Conservation (phyloP, 2,113 vertebrate genomes). For the Lepisosteus osseus region DNA sequence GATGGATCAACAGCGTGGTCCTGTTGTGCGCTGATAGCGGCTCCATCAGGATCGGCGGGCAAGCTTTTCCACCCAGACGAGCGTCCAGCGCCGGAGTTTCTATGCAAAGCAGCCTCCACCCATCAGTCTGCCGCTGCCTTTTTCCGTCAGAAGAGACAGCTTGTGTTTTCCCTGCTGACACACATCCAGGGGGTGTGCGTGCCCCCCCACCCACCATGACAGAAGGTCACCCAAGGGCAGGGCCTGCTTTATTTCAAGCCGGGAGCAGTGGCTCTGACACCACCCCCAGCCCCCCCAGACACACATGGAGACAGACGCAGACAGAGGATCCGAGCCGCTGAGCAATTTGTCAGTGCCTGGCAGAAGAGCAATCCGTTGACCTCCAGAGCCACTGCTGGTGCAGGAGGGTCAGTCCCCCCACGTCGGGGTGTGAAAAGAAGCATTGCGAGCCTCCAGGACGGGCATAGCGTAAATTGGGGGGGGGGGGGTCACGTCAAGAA, state of each 20-base stretch:
- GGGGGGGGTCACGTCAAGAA: conserved; percentile 6
- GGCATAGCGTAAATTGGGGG: neutral
- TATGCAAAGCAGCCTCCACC: conserved; percentile 8
- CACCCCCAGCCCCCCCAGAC: conserved; percentile 8
- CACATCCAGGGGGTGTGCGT: neutral
- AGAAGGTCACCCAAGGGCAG: conserved; percentile 14
- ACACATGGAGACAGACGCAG: conserved; percentile 18
- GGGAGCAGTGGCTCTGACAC: conserved; percentile 9
- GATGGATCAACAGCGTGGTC: too few species aligned
- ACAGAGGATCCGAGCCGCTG: conserved; percentile 2
- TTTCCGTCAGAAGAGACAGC: neutral
- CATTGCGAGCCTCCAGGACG: neutral
- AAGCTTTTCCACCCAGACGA: neutral
- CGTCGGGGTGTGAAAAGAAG: conserved; percentile 1
- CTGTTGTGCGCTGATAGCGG: too few species aligned
- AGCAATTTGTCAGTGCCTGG: conserved; percentile 5
- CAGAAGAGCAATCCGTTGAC: neutral
- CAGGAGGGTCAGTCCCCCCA: neutral
- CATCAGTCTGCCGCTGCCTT: conserved; percentile 2
- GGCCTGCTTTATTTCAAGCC: conserved; percentile 8
- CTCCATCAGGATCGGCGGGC: neutral
- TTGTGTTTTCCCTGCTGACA: conserved; percentile 6
- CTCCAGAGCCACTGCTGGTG: neutral
- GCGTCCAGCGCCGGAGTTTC: neutral
- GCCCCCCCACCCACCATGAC: neutral